Evolutionary conservation across 2,888 invertebrate species (phyloP), one percentile per base, ranked within the genome.

Genomic region (Drosophila nr. perissopoda): DNA sequence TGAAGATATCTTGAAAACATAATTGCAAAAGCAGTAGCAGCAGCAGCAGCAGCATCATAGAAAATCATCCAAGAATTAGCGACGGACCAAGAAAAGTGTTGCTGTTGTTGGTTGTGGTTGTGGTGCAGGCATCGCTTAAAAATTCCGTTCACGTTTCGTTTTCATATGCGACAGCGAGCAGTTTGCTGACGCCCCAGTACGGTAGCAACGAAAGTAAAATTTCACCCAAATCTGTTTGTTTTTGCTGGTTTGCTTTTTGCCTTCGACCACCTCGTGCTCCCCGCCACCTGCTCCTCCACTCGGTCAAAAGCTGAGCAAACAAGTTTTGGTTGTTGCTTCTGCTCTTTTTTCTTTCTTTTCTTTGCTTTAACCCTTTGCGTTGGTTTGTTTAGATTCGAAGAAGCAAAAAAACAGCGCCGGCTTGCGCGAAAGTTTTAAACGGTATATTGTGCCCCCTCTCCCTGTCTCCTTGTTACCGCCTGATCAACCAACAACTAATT

Each of bases 141-240:
- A 74, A 64, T 74, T 64, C 58, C 57, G 42, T 70, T 57, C 57
- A 51, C 68, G 56, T 65, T 73, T 65, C 56, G 48, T 70, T 74
- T 52, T 40, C 31, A 8, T 61, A 57, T 62, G 75, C 61, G 67
- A 60, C 67, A 66, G 63, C 62, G 80, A 67, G 62, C 66, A 73
- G 53, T 52, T 61, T 69, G 73, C 82, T 83, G 81, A 84, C 79
- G 84, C 79, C 84, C 77, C 81, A 76, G 68, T 61, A 73, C 64
- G 63, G 65, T 72, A 66, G 68, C 69, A 86, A 86, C 78, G 82
- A 90, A 89, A 90, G 90, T 89, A 86, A 86, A 90, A 89, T 90
- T 89, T 89, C 89, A 79, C 89, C 82, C 77, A 85, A 80, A 83
- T 87, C 77, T 78, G 80, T 83, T 84, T 84, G 76, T 80, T 79